Base-by-base conservation (phyloP, 2,797 vertebrate species). In the Anguilla pacifica region DNA sequence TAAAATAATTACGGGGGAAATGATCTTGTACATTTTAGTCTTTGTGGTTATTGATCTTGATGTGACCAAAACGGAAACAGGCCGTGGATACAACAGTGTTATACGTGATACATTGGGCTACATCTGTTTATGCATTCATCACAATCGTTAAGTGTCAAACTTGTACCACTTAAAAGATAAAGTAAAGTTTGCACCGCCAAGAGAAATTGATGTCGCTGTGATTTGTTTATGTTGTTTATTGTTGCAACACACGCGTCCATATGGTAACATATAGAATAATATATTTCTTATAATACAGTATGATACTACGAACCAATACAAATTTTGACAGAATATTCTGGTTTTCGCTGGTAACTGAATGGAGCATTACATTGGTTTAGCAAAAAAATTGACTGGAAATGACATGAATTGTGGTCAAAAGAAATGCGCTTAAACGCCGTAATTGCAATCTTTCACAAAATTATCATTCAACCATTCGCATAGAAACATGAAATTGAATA, bases 21-120 rank as follows among this genome's bases (percentile, higher is more conserved):
- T 83, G 4, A 35, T 53, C n/a, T 64, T 72, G 85, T 88, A 70
- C 77, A 83, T 88, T 82, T 88, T 83, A 86, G 61, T 74, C 67
- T 84, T 86, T 86, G 67, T 89, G 81, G 64, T 28, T n/a, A 84
- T 85, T 84, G 82, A 87, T 46, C 53, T 64, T 89, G 81, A 67
- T 87, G 82, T 86, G 82, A 77, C 85, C 61, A 89, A 59, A 49
- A 85, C 67, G 85, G 57, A 39, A 83, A 43, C 28, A 81, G 35
- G 46, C 85, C 67, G 67, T 72, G 22, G 39, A 79, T 86, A 55
- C 64, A 53, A 19, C 46, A 35, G n/a, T 70, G 46, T 55, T 84
- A 55, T 55, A 61, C 19, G n/a, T 57, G 77, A 53, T 74, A 39
- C 72, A 53, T 51, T 46, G 35, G 15, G 53, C 83, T 28, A 51